Percentiles rank a stretch among this genome's conserved stretches.
Evolutionary conservation across 2,888 invertebrate species (phyloP).

Genomic region (Dolomedes plantarius): DNA sequence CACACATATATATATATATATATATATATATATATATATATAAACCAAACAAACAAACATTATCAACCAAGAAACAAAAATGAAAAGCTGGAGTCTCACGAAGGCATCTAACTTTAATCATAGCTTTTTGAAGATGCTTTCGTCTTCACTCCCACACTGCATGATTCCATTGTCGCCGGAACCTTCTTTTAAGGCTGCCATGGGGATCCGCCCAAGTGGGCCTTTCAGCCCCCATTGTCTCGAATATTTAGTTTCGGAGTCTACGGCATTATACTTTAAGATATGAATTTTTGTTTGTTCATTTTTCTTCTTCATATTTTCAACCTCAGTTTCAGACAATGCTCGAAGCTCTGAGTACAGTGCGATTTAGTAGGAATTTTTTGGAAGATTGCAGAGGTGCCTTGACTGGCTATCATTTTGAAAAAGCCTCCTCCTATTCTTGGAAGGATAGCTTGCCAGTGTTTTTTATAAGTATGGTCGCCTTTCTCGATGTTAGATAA

Average conservation of each 20-base stretch:
- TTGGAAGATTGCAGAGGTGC: not conserved
- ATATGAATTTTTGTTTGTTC: slow-evolving; percentile 31
- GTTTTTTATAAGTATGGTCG: not conserved
- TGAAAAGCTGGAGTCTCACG: slow-evolving; percentile 30
- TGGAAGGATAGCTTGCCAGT: not conserved
- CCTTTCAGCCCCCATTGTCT: slow-evolving; percentile 48
- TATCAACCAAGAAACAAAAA: slow-evolving; percentile 26
- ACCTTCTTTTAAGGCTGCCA: slow-evolving; percentile 21
- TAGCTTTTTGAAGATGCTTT: slow-evolving; percentile 41
- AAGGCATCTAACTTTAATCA: slow-evolving; percentile 45
- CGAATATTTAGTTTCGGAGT: slow-evolving; percentile 40
- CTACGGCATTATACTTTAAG: slow-evolving; percentile 19
- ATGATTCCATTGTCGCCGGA: slow-evolving; percentile 31
- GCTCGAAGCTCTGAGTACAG: not conserved
- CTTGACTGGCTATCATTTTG: slow-evolving; percentile 20
- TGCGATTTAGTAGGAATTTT: slow-evolving; percentile 9
- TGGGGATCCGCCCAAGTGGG: slow-evolving; percentile 44
- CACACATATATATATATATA: no score
- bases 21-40: not conserved
- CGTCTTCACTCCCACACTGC: slow-evolving; percentile 44
- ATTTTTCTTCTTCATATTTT: slow-evolving; percentile 23
- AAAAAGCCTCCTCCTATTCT: not conserved
- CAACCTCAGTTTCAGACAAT: slow-evolving; percentile 31
- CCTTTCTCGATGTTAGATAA: not conserved
- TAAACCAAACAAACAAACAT: slow-evolving; percentile 26